These are phyloP conservation scores for Cervus canadensis DNA, from an alignment of 2,113 vertebrate species.

Conservation along the genomic window DNA sequence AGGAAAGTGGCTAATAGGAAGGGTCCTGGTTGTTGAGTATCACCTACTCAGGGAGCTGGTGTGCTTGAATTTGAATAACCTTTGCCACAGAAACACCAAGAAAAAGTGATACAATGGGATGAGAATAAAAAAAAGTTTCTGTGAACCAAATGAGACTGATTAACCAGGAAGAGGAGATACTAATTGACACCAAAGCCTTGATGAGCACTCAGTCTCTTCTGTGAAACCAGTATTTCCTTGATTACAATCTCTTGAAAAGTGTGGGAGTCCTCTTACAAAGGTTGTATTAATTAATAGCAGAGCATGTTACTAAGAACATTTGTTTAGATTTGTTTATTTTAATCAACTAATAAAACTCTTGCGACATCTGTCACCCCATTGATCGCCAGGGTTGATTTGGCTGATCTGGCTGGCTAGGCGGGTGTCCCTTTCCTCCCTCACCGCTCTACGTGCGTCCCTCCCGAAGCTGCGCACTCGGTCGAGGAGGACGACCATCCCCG, in stretches of 20 bases:
- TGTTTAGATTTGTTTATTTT: conserved; percentile 22
- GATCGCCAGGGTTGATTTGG: too few relatives aligned
- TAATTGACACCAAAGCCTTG: not conserved
- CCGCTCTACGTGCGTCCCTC: too few relatives aligned
- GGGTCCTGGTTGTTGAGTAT: not conserved
- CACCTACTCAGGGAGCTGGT: not conserved
- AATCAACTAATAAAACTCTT: not conserved
- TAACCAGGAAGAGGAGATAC: not conserved
- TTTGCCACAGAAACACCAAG: not conserved
- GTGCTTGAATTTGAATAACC: not conserved
- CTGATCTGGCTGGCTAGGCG: too few relatives aligned
- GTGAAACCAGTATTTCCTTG: not conserved
- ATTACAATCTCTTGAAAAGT: not conserved
- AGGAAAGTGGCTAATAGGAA: too few relatives aligned
- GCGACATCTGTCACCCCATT: too few relatives aligned
- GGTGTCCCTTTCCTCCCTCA: too few relatives aligned
- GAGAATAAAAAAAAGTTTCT: not conserved
- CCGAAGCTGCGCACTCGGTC: too few relatives aligned
- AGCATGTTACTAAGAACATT: not conserved
- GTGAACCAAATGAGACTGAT: not conserved
- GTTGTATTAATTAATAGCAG: not conserved
- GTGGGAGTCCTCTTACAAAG: not conserved
- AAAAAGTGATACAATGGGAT: not conserved
- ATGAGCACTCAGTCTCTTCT: not conserved
- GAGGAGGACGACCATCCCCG: too few relatives aligned